Percentiles rank a stretch among this genome's conserved stretches.
These are phyloP conservation scores for Lasioglossum leucozonium DNA, from an alignment of 2,888 invertebrate genomes.

Conservation along the genomic window DNA sequence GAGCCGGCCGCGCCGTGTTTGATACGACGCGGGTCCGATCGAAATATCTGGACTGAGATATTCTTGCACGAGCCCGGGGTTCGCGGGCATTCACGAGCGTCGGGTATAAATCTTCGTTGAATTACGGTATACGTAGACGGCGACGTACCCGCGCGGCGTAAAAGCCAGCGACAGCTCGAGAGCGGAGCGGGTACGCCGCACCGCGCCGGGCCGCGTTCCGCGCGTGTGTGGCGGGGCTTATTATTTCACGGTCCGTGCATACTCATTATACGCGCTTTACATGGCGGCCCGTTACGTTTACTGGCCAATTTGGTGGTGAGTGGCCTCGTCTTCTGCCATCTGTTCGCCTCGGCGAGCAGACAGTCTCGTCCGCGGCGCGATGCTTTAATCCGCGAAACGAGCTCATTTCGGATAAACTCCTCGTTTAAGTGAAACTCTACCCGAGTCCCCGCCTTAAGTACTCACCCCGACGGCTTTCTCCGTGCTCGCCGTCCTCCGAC, in stretches of 20 bases:
- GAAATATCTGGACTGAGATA: slow-evolving; percentile 59
- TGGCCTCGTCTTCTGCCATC: slow-evolving; percentile 58
- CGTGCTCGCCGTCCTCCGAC: slow-evolving; percentile 5
- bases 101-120: slow-evolving; percentile 67
- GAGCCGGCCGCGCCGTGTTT: slow-evolving; percentile 36
- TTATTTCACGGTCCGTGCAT: slow-evolving; percentile 70
- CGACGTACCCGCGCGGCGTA: slow-evolving; percentile 31
- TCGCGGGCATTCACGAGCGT: slow-evolving; percentile 48
- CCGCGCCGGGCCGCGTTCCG: slow-evolving; percentile 9
- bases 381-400: slow-evolving; percentile 72
- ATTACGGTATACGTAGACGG: slow-evolving; percentile 38
- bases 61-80: slow-evolving; percentile 29
- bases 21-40: slow-evolving; percentile 52
- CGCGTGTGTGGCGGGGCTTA: slow-evolving; percentile 52
- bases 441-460: slow-evolving; percentile 53
- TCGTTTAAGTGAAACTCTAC: slow-evolving; percentile 73
- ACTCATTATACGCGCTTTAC: slow-evolving; percentile 69
- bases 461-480: slow-evolving; percentile 39
- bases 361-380: slow-evolving; percentile 62
- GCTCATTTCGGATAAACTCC: slow-evolving; percentile 73
- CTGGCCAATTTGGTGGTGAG: slow-evolving; percentile 68
- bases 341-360: slow-evolving; percentile 56
- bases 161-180: slow-evolving; percentile 22
- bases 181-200: not conserved
- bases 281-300: slow-evolving; percentile 68